Evolutionary conservation across 2,797 vertebrate genomes (phyloP).

Genomic region (Pangasius mekongensis): DNA sequence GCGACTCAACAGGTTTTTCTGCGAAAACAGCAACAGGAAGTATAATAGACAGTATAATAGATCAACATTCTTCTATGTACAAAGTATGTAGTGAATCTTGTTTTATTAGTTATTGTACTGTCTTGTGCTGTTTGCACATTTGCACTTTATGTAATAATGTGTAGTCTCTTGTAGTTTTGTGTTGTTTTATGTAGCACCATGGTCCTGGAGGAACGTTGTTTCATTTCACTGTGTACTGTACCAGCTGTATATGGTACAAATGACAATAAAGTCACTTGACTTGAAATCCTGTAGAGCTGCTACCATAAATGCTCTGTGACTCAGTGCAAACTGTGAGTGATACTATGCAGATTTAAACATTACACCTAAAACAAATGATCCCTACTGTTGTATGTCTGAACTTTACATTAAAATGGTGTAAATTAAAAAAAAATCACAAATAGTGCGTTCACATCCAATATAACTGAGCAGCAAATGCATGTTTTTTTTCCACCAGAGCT

Average conservation of each 20-base stretch:
- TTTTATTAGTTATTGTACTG: no score
- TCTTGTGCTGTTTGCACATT: no score
- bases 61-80: no score
- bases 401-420: no score
- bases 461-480: neutral
- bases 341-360: neutral
- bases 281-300: neutral
- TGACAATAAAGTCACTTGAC: no score
- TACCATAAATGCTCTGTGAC: neutral
- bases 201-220: no score
- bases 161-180: no score
- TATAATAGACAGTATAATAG: no score
- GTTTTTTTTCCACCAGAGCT: neutral
- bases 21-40: neutral
- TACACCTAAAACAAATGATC: neutral
- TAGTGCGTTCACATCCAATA: neutral
- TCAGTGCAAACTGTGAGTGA: neutral
- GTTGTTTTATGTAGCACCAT: no score
- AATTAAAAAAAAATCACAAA: neutral
- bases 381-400: neutral
- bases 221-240: no score
- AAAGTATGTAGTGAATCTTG: neutral
- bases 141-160: no score
- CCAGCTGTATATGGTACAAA: no score
- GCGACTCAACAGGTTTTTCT: neutral